Base-by-base conservation (phyloP, 2,797 vertebrate species). In the Pampus argenteus region DNA sequence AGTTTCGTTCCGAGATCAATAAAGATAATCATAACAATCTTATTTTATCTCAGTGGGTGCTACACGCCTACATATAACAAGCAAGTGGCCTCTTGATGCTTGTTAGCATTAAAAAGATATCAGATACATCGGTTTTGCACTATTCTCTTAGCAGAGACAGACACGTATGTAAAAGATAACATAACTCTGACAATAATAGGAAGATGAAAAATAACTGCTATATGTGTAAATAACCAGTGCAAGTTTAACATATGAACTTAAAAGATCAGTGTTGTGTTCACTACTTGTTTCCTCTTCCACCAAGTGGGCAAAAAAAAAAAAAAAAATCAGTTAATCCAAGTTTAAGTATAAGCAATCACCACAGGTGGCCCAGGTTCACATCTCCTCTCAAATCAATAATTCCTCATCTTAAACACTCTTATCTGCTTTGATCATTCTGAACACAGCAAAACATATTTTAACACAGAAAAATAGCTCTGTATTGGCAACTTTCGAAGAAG, bases 1-100 rank as follows among this genome's bases (percentile, higher is more conserved):
- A 68, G 67, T 5, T 66, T 57, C 66, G 85, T 68, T 73, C 59
- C 20, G 85, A 81, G 83, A 89, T 84, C 77, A 76, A 83, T 86
- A 81, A 78, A 76, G 58, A 49, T 64, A 79, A 86, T 78, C 36
- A 3, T 48, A 68, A 75, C 72, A 17, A 57, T 64, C 61, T 76
- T 60, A 57, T 60, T 79, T 67, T 52, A 51, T 47, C 45, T 38
- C 68, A 0, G 36, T 2, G 0, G 29, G 2, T 22, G 1, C 49
- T 55, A 14, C 23, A 34, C 38, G 54, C 67, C 71, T 25, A 56
- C 73, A 55, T 57, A 69, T 74, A 76, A 71, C 74, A 55, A 71
- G 64, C 64, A 17, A 20, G 6, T 5, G 36, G 1, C 71, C 82
- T 48, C 78, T 1, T 18, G 73, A 54, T 40, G 70, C 79, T 70